Evolutionary conservation across 2,888 invertebrate species (phyloP), one percentile per base, ranked within the genome.

Genomic region (Neoascia interrupta): DNA sequence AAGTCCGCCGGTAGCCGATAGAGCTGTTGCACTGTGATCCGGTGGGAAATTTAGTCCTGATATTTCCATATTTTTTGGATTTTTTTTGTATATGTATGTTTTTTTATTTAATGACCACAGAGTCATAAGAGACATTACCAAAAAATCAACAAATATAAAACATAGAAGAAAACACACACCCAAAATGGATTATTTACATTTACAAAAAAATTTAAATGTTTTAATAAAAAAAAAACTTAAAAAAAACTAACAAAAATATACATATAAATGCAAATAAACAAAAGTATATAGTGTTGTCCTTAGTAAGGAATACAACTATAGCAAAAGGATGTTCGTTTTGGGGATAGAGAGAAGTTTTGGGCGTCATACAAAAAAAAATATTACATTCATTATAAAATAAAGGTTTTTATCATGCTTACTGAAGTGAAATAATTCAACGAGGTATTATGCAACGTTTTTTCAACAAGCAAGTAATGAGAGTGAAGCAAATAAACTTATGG

Each of bases 41-140:
- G 88, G 85, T 87, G 88, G 89, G 85, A 88, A 88, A 87, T 89
- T 89, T 85, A 89, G 86, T 86, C 89, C 89, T 89, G 86, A 85
- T 85, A 84, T 83, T 85, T 86, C 85, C 84, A 85, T 82, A 85
- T 85, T 84, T 84, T 82, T 84, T 83, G 1, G 26, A 10, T 47
- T 82, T 83, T 66, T 76, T 70, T 54, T 73, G 21, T 76, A 68
- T 81, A 82, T 81, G 19, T 66, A 16, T 69, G 83, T 84, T 13
- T 81, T 81, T 82, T 82, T 70, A 82, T 81, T 85, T 84, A 87
- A 88, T 88, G 87, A 88, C 87, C 87, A 87, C 88, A 87, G 85
- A 87, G 86, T 87, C 87, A 88, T 86, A 87, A 87, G 85, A 82
- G 84, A 87, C 87, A 87, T 79, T 86, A 88, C 87, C 88, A 87